Evolutionary conservation across 2,113 vertebrate species (phyloP), one percentile per base, ranked within the genome.

Genomic region (Centropus bengalensis): DNA sequence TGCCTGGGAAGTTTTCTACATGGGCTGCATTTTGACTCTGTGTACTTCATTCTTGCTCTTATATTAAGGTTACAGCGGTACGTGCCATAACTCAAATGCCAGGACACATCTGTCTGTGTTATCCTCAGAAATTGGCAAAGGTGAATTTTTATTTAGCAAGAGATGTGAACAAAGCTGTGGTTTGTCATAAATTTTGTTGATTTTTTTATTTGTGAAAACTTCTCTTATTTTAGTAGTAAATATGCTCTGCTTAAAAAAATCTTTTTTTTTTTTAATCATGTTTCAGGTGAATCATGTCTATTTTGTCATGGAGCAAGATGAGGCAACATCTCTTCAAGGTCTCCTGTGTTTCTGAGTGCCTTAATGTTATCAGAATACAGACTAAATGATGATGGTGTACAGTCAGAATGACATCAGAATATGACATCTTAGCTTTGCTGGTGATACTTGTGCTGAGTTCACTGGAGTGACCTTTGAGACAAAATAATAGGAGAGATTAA

Each of bases 331-430:
- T 58, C 6, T 38, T 56, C 4, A 7, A 82, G 14, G 4, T 38
- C 23, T 21, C 21, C 24, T 83, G 14, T 69, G 11, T 44, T 64
- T 94, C 54, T 63, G 10, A 82, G 6, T 30, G 71, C 12, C 10
- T 68, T 23, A 14, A 22, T n/a, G 11, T 5, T 45, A 0, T 9
- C 1, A 0, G 32, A 42, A 21, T 44, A 33, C 32, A 40, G 32
- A 38, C 22, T 60, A 23, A 28, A 12, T 36, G 27, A 20, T 28
- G 14, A 15, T 44, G 11, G 27, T n/a, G 20, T 63, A 26, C 27
- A 63, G 20, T 20, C 54, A 58, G 28, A 14, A 67, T 22, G 19
- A 40, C 18, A 30, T 36, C 27, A 44, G 40, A 56, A 23, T 27
- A 40, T 16, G 18, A 47, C 12, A 68, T 5, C 6, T 19, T 12